Percentiles rank a stretch among this genome's conserved stretches.
phyloP scores from a whole-genome alignment of 23 tunicate genomes.

The Phallusia fumigata region DNA sequence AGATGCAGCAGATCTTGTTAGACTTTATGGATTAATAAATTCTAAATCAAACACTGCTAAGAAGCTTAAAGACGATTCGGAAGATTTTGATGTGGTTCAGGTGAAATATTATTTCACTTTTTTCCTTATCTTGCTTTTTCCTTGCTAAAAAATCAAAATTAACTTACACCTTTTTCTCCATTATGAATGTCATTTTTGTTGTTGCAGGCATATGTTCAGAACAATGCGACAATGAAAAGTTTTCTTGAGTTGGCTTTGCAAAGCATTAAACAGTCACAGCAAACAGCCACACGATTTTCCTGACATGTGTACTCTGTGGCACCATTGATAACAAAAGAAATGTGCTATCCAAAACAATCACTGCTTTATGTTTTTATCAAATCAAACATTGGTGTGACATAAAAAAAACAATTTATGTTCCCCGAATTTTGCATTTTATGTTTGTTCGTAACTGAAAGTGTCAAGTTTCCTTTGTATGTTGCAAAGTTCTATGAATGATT shows the following conservation, averaged over 20 bases:
- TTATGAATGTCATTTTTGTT: too few relatives aligned
- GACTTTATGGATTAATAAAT: slow-evolving; percentile 25
- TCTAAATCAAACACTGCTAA: slow-evolving; percentile 30
- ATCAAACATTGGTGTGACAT: too few relatives aligned
- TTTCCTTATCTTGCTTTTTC: neutral
- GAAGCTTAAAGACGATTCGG: neutral
- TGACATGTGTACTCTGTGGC: neutral
- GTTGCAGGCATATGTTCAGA: slow-evolving; percentile 17
- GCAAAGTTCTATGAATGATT: too few relatives aligned
- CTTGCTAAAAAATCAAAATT: too few relatives aligned
- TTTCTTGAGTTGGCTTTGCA: neutral
- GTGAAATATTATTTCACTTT: neutral
- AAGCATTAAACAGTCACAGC: neutral
- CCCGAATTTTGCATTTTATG: too few relatives aligned
- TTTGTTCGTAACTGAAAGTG: too few relatives aligned
- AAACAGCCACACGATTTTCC: neutral
- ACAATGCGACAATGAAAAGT: slow-evolving; percentile 11
- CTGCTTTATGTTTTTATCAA: neutral
- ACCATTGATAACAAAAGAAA: neutral
- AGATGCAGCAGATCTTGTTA: slow-evolving; percentile 34
- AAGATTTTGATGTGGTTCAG: slow-evolving; percentile 23
- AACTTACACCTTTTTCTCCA: too few relatives aligned
- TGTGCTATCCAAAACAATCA: neutral
- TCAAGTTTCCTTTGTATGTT: too few relatives aligned
- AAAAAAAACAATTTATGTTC: too few relatives aligned